phyloP scores from a whole-genome alignment of 2,888 invertebrate species.

The Noctua fimbriata region DNA sequence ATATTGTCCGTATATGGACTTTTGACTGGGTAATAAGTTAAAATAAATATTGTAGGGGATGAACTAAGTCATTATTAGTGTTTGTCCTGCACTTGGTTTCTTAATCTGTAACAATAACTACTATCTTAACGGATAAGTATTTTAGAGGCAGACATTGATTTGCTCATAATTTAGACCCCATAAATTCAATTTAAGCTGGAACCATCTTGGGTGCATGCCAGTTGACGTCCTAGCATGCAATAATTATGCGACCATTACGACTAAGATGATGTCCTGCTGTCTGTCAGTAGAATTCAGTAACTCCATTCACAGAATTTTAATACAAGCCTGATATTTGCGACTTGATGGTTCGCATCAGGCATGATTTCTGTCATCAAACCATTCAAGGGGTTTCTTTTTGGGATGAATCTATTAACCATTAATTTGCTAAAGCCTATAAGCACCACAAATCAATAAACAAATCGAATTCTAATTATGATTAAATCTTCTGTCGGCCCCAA shows the following conservation, averaged over 20 bases:
- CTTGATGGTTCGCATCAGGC: not conserved
- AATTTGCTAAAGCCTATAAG: not conserved
- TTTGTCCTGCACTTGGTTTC: not conserved
- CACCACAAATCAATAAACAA: not conserved
- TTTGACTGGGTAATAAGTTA: not conserved
- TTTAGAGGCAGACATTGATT: not conserved
- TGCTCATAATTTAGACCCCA: not conserved
- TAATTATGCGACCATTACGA: conserved; percentile 3
- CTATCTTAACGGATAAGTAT: not conserved
- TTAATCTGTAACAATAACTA: not conserved
- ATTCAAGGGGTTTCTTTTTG: not conserved
- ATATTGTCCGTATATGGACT: not conserved
- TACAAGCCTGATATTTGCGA: not conserved
- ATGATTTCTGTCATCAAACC: not conserved
- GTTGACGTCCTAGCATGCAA: conserved; percentile 12
- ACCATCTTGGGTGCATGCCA: conserved; percentile 26
- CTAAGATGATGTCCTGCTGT: not conserved
- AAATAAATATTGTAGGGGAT: not conserved
- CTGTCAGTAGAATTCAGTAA: not conserved
- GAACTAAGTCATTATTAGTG: not conserved
- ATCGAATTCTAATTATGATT: not conserved
- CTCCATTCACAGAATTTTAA: not conserved
- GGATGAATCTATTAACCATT: no score
- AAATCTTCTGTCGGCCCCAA: not conserved
- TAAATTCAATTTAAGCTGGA: conserved; percentile 22